Evolutionary conservation across 2,797 vertebrate genomes (phyloP).

Genomic region (Girardinus metallicus): DNA sequence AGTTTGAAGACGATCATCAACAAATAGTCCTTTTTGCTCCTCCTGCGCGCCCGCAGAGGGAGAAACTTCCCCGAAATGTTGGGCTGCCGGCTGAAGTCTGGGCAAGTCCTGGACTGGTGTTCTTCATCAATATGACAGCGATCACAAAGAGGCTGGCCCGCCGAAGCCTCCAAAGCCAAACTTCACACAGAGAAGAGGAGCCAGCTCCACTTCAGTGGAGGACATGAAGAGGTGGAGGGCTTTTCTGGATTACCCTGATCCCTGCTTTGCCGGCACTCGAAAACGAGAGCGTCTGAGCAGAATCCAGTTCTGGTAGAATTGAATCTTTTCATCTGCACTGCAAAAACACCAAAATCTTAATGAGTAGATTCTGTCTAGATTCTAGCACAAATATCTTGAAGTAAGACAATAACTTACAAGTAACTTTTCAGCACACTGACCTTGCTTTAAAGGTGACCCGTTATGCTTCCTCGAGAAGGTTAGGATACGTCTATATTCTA

Average conservation of each 20-base stretch:
- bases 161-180: constrained; percentile 57
- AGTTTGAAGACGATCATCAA: constrained; percentile 58
- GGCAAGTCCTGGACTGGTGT: constrained; percentile 45
- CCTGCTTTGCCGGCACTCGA: constrained; percentile 50
- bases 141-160: constrained; percentile 63
- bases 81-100: constrained; percentile 38
- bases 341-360: too few relatives aligned
- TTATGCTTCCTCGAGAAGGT: too few relatives aligned
- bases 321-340: background rate
- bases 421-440: too few relatives aligned
- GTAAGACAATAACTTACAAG: too few relatives aligned
- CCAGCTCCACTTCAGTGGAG: constrained; percentile 69
- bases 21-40: constrained; percentile 48
- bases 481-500: too few relatives aligned
- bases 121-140: constrained; percentile 62
- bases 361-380: too few relatives aligned
- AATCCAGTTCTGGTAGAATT: constrained; percentile 24
- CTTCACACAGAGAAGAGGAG: constrained; percentile 64
- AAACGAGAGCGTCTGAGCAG: constrained; percentile 39
- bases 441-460: too few relatives aligned
- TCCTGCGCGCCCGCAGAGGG: constrained; percentile 25
- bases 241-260: constrained; percentile 74
- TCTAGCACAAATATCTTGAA: too few relatives aligned
- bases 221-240: constrained; percentile 69
- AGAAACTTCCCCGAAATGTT: constrained; percentile 19